Evolutionary conservation across 2,797 vertebrate genomes (phyloP), one percentile per base, ranked within the genome.

Genomic region (Limnodromus scolopaceus): DNA sequence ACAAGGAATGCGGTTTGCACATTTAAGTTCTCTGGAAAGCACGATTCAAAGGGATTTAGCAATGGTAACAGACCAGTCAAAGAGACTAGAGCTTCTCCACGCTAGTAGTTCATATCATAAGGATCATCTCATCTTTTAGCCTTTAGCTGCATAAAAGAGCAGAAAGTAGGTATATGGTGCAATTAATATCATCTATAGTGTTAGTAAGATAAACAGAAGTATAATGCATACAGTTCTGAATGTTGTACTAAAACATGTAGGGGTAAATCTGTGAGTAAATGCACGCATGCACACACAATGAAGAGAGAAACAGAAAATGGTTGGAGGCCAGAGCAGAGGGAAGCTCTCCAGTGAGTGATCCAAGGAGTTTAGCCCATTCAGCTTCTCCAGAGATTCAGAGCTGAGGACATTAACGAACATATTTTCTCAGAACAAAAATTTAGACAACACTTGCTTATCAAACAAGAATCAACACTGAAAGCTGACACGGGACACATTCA

Each of bases 11-110:
- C 30, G 24, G 48, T 68, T 60, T 58, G 22, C 27, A 58, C 20
- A 64, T 87, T 81, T 39, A 43, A 57, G 11, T 30, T 79, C 60
- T 72, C 43, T 80, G 28, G 28, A 89, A 94, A 89, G 71, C 16
- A 17, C 3, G 11, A 79, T 58, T 89, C 36, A 63, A 79, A 84
- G 19, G 22, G 36, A 87, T 96, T 93, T 64, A 77, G 19, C 55
- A 85, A 63, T 8, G 13, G 15, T 24, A 92, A 86, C 13, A 43
- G 15, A 78, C 9, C 45, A 69, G 7, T 39, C n/a, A 49, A 49
- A 80, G 13, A 80, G 32, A 83, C 43, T 28, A 43, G 12, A 89
- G 39, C 32, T 63, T 39, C 30, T 51, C 48, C 28, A 34, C 27
- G 23, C 14, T 17, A 46, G 57, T 13, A 71, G 65, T 39, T 86